Evolutionary conservation across 2,888 invertebrate genomes (phyloP), one percentile per base, ranked within the genome.

Genomic region (Aphodius granarius): DNA sequence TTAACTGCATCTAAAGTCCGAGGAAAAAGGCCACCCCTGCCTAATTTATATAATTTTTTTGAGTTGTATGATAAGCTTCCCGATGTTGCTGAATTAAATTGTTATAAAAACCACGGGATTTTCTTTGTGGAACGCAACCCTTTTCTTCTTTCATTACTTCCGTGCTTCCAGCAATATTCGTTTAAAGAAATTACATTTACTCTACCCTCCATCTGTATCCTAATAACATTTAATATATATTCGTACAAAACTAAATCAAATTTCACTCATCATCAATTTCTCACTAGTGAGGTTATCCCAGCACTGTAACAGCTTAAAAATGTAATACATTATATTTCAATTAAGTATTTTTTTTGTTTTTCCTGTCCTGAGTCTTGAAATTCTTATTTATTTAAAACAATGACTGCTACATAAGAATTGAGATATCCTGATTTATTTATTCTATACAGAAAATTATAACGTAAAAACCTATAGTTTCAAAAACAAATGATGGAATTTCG

Each of bases 21-120:
- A 79, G 79, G 63, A 70, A 43, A 9, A 72, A 68, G 79, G 73
- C 77, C 83, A 81, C 84, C 84, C 84, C 84, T 84, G 84, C 84
- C 83, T 81, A 83, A 83, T 83, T 83, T 83, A 82, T 82, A 81
- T 83, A 78, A 79, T 79, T 78, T 79, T 80, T 83, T 80, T 82
- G 79, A 84, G 82, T 83, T 84, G 84, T 84, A 84, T 80, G 81
- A 82, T 79, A 81, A 82, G 82, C 83, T 83, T 83, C 84, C 83
- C 82, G 81, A 84, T 84, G 84, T 85, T 85, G 84, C 83, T 82
- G 79, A 85, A 84, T 84, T 84, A 84, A 84, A 83, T 83, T 84
- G 84, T 84, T 84, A 83, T 83, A 81, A 82, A 81, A 83, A 83
- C 82, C 75, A 64, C 78, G 78, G 70, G 77, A 78, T 80, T 80